Evolutionary conservation across 2,113 vertebrate genomes (phyloP).

Genomic region (Ctenodactylus gundi): DNA sequence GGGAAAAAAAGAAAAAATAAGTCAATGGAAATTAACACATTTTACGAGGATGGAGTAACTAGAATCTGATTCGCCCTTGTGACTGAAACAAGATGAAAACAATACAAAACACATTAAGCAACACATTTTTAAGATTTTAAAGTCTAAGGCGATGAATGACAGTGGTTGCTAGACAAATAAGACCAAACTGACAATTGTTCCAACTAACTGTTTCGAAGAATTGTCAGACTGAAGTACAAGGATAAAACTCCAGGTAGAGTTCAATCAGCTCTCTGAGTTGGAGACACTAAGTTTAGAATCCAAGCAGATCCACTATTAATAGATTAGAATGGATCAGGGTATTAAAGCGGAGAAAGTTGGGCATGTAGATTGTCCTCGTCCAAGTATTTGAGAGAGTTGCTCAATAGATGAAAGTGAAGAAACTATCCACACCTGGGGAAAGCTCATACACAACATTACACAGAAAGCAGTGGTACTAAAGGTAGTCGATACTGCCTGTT

Average conservation of each 20-base stretch:
- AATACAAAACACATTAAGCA: neutral
- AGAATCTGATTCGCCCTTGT: neutral
- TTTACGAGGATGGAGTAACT: neutral
- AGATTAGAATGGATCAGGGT: neutral
- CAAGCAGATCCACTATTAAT: neutral
- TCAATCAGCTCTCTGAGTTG: neutral
- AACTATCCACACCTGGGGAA: neutral
- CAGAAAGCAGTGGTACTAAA: neutral
- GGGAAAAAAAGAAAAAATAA: no score
- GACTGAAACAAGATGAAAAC: neutral
- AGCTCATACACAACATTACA: neutral
- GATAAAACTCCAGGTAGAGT: neutral
- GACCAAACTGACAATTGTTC: neutral
- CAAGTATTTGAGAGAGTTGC: neutral
- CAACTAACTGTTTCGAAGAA: neutral
- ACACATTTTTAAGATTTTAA: neutral
- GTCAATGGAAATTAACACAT: neutral
- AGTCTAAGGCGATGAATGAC: neutral
- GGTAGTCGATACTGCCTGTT: neutral
- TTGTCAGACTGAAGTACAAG: neutral
- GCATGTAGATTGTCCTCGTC: no score
- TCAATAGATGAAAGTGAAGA: neutral
- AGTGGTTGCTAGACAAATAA: neutral
- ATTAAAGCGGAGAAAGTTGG: neutral
- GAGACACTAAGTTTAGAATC: neutral